Percentiles rank a stretch among this genome's conserved stretches.
Evolutionary conservation across 2,797 vertebrate genomes (phyloP).

Genomic region (Cirrhinus molitorella): DNA sequence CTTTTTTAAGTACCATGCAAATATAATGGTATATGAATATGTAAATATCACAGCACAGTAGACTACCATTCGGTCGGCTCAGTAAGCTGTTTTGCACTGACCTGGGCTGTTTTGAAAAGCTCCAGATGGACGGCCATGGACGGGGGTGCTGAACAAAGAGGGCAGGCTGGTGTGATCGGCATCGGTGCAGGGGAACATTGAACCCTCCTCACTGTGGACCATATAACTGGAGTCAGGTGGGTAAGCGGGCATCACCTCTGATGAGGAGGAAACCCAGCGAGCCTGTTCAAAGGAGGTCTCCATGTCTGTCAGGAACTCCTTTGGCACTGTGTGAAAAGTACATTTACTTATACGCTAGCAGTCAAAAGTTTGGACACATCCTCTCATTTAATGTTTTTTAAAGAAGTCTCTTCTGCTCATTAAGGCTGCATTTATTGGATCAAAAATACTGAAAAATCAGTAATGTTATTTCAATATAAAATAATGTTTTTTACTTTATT

Average conservation of each 20-base stretch:
- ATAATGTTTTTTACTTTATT: too few species aligned
- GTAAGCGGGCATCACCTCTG: slow-evolving; percentile 72
- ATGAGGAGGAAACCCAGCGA: slow-evolving; percentile 62
- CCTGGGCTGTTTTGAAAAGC: slow-evolving; percentile 78
- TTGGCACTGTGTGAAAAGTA: not conserved
- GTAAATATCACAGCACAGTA: not conserved
- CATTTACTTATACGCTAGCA: too few species aligned
- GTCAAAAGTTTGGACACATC: too few species aligned
- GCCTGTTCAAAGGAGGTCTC: slow-evolving; percentile 63
- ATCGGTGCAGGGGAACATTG: slow-evolving; percentile 71
- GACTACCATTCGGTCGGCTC: not conserved
- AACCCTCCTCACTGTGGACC: slow-evolving; percentile 68
- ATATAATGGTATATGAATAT: not conserved
- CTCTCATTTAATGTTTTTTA: too few species aligned
- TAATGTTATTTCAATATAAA: too few species aligned
- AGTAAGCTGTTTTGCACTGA: slow-evolving; percentile 53
- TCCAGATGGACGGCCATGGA: slow-evolving; percentile 62
- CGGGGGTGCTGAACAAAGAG: slow-evolving; percentile 67
- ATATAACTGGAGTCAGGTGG: slow-evolving; percentile 70
- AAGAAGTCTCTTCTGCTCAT: too few species aligned
- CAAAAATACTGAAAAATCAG: too few species aligned
- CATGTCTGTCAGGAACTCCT: slow-evolving; percentile 48
- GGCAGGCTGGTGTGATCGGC: slow-evolving; percentile 65
- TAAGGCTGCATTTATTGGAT: too few species aligned
- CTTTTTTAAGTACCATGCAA: not conserved